phyloP scores from a whole-genome alignment of 2,888 invertebrate species.

The Petrophora chlorosata region DNA sequence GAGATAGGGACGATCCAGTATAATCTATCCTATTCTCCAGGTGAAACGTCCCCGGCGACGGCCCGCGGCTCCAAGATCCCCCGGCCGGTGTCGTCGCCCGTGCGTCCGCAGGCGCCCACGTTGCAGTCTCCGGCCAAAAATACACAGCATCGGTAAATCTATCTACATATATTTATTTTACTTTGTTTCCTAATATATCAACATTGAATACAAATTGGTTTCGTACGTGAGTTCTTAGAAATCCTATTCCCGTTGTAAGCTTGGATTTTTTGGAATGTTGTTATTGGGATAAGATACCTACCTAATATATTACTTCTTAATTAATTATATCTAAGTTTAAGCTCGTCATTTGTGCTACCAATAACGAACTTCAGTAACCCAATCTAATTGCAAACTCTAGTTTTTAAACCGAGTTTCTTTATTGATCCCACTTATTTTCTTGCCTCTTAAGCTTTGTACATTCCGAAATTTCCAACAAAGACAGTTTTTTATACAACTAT shows the following conservation, averaged over 20 bases:
- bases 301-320: too few relatives aligned
- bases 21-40: constrained; percentile 50
- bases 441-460: too few relatives aligned
- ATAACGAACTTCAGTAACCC: too few relatives aligned
- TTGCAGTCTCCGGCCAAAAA: constrained; percentile 73
- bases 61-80: constrained; percentile 88
- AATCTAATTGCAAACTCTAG: too few relatives aligned
- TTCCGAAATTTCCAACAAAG: too few relatives aligned
- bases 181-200: constrained; percentile 2
- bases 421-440: too few relatives aligned
- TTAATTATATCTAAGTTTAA: too few relatives aligned
- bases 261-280: not conserved
- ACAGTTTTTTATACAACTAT: too few relatives aligned
- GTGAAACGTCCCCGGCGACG: constrained; percentile 76
- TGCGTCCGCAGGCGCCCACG: constrained; percentile 81
- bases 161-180: constrained; percentile 24
- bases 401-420: too few relatives aligned
- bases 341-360: too few relatives aligned
- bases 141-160: constrained; percentile 75
- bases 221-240: not conserved
- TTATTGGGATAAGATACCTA: too few relatives aligned
- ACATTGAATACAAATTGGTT: not conserved
- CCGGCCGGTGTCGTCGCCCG: constrained; percentile 88
- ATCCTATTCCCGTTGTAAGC: not conserved
- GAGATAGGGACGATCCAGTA: too few relatives aligned